These are phyloP conservation scores for Phymastichus coffea DNA, from an alignment of 1,140 invertebrate genomes.

Conservation along the genomic window DNA sequence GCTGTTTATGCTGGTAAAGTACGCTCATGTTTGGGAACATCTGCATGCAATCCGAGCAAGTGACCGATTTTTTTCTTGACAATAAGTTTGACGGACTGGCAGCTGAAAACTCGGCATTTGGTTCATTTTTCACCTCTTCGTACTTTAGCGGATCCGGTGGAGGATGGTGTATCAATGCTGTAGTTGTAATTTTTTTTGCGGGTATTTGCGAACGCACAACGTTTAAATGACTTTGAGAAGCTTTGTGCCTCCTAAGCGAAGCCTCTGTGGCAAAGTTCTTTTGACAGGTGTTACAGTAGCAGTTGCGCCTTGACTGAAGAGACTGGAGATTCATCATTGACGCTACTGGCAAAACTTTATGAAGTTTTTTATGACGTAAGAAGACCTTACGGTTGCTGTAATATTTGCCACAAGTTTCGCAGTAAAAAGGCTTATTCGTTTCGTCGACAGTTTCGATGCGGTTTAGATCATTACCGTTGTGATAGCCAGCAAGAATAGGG, in stretches of 20 bases:
- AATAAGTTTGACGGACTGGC: too few species aligned
- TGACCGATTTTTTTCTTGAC: constrained; percentile 40
- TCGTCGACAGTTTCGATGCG: not conserved
- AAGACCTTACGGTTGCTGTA: constrained; percentile 55
- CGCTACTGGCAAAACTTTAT: constrained; percentile 36
- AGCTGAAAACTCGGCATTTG: too few species aligned
- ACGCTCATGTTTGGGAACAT: constrained; percentile 46
- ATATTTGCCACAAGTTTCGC: constrained; percentile 63
- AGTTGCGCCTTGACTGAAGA: constrained; percentile 44
- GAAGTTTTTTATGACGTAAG: constrained; percentile 58
- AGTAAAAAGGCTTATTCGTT: constrained; percentile 54
- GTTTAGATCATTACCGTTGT: not conserved
- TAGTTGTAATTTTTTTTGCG: constrained; percentile 6
- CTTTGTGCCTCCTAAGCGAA: constrained; percentile 57
- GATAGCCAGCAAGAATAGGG: constrained; percentile 39
- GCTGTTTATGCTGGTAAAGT: constrained; percentile 48
- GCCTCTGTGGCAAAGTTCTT: constrained; percentile 59
- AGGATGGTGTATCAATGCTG: not conserved
- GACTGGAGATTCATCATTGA: constrained; percentile 35
- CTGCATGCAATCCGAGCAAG: constrained; percentile 47
- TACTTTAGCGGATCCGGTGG: constrained; percentile 1
- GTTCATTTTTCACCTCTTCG: constrained; percentile 14
- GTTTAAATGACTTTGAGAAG: constrained; percentile 13
- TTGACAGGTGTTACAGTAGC: constrained; percentile 58
- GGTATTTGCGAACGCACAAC: not conserved